Conservation (phyloP, 2,113 vertebrate genomes). For the Bambusicola thoracicus region DNA sequence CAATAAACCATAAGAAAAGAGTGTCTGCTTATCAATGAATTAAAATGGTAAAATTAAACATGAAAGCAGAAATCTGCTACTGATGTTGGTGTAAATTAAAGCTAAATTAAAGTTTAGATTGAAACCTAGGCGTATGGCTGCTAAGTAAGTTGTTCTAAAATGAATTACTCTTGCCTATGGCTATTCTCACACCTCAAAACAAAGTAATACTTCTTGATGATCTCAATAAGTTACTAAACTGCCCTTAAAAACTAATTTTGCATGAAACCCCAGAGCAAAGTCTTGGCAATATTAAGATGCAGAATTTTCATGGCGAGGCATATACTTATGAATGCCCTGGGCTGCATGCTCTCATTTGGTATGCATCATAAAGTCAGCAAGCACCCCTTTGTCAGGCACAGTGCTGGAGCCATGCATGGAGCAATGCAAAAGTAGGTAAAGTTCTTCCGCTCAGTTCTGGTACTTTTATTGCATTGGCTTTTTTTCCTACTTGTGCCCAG, state of each 20-base stretch:
- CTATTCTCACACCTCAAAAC: slow-evolving; percentile 81
- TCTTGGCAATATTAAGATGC: slow-evolving; percentile 80
- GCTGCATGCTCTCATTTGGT: slow-evolving; percentile 81
- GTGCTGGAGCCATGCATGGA: slow-evolving; percentile 48
- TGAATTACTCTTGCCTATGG: slow-evolving; percentile 79
- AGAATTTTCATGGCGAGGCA: slow-evolving; percentile 79
- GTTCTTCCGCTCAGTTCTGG: slow-evolving; percentile 37
- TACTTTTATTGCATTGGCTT: neutral
- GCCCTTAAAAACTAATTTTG: slow-evolving; percentile 86
- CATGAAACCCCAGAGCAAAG: slow-evolving; percentile 81
- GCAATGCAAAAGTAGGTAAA: slow-evolving; percentile 40
- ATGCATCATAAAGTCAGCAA: slow-evolving; percentile 84
- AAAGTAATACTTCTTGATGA: slow-evolving; percentile 83
- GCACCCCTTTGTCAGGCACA: slow-evolving; percentile 76
- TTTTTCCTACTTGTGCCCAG: neutral
- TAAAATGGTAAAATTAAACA: slow-evolving; percentile 49
- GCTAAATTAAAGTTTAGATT: slow-evolving; percentile 78
- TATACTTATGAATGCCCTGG: slow-evolving; percentile 75
- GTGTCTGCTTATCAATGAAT: slow-evolving; percentile 34
- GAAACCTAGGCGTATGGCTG: slow-evolving; percentile 69
- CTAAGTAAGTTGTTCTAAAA: slow-evolving; percentile 76
- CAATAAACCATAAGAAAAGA: slow-evolving; percentile 30
- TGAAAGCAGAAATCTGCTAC: slow-evolving; percentile 43
- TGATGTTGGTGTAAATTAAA: slow-evolving; percentile 63
- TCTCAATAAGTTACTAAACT: slow-evolving; percentile 86